Evolutionary conservation across 2,113 vertebrate species (phyloP), one percentile per base, ranked within the genome.

Genomic region (Sula dactylatra): DNA sequence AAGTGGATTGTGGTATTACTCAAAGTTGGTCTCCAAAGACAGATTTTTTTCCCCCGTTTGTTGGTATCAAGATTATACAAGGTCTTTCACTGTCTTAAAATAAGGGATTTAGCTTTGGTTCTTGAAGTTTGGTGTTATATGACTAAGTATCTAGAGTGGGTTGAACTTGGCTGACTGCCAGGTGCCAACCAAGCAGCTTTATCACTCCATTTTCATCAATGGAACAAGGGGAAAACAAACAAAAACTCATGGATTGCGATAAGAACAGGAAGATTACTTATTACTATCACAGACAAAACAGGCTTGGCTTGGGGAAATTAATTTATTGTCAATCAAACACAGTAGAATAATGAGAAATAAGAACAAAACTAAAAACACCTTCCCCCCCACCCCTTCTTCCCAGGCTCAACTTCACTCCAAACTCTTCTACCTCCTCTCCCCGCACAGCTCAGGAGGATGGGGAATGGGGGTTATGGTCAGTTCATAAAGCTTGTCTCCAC

Each of bases 211-310:
- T 13, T 70, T 74, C 40, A 62, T 47, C n/a, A 76, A 18, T 3
- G 45, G 5, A 7, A 36, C 16, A 34, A 66, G 1, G 13, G 6
- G 5, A 16, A 62, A 61, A 62, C 66, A 29, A 65, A 8, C 3
- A 61, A 69, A 64, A 20, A 2, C 15, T n/a, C 5, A 1, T 6
- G 2, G 10, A 26, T 17, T 56, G 6, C 0, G 0, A 32, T 54
- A 78, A 27, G 5, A 9, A 44, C 9, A 22, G 13, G 16, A 6
- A 73, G 8, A 38, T 58, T 89, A 31, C 13, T 65, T 52, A 21
- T 22, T 81, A 34, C 6, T 13, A 31, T 40, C 24, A 31, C 0
- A 1, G 17, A 71, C 11, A 80, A 55, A 80, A 38, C 7, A 71
- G 32, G 29, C 14, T 55, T 0, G 0, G 13, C 7, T n/a, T 40